Percentiles rank a stretch among this genome's conserved stretches.
Evolutionary conservation across 2,797 vertebrate genomes (phyloP).

Genomic region (Zenarchopterus dispar): DNA sequence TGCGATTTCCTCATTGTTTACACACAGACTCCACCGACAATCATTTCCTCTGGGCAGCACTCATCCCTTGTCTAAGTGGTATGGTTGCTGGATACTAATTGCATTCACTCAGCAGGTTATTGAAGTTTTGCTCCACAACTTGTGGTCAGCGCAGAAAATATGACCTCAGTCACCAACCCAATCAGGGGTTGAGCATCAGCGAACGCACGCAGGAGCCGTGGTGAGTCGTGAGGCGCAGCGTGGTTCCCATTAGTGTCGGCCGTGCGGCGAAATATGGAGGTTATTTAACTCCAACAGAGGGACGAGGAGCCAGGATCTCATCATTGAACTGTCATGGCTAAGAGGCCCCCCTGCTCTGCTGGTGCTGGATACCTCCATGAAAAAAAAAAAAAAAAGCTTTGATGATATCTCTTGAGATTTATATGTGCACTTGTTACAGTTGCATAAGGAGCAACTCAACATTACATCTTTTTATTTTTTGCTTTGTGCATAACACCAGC

Average conservation of each 20-base stretch:
- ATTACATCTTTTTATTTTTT: not conserved
- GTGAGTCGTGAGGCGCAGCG: slow-evolving; percentile 57
- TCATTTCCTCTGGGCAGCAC: slow-evolving; percentile 35
- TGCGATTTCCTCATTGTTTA: slow-evolving; percentile 52
- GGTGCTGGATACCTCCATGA: slow-evolving; percentile 20
- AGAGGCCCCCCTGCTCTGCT: slow-evolving; percentile 46
- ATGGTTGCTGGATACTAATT: slow-evolving; percentile 73
- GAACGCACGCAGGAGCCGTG: slow-evolving; percentile 29
- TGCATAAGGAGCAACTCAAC: not conserved
- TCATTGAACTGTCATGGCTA: slow-evolving; percentile 54
- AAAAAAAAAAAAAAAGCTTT: slow-evolving; percentile 23
- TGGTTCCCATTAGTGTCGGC: slow-evolving; percentile 78
- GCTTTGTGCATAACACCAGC: too few relatives aligned
- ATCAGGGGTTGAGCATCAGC: slow-evolving; percentile 60
- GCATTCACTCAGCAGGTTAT: slow-evolving; percentile 76
- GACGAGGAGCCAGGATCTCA: slow-evolving; percentile 37
- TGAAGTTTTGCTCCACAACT: slow-evolving; percentile 72
- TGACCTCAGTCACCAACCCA: slow-evolving; percentile 63
- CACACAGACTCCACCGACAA: slow-evolving; percentile 5
- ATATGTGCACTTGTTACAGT: slow-evolving; percentile 4
- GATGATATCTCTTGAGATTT: slow-evolving; percentile 28
- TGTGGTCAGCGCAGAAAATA: slow-evolving; percentile 63
- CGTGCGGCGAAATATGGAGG: slow-evolving; percentile 68
- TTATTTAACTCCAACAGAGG: slow-evolving; percentile 63
- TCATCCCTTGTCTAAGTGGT: slow-evolving; percentile 68